phyloP scores from a whole-genome alignment of 2,113 vertebrate species.

The Indri indri region DNA sequence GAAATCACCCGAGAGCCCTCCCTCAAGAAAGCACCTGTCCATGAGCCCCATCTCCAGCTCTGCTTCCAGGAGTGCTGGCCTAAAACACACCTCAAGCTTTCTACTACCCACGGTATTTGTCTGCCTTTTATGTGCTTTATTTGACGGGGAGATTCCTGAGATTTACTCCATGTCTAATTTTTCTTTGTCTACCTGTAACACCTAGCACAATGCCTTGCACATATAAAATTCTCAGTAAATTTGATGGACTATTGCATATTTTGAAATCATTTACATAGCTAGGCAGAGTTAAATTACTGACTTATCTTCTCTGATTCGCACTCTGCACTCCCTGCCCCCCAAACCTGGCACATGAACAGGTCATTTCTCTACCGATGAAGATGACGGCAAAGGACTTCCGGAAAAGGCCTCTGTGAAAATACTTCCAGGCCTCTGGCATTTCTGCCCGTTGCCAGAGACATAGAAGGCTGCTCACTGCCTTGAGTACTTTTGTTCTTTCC shows the following conservation, averaged over 20 bases:
- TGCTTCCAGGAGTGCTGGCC: not conserved
- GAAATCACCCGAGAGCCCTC: not conserved
- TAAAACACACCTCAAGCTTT: not conserved
- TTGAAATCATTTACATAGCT: not conserved
- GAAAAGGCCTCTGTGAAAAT: not conserved
- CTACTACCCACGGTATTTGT: not conserved
- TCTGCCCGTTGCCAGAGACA: not conserved
- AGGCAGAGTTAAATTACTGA: not conserved
- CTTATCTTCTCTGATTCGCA: not conserved
- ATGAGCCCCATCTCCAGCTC: not conserved
- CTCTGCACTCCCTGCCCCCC: not conserved
- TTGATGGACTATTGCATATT: not conserved
- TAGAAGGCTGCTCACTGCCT: not conserved
- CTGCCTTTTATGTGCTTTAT: not conserved
- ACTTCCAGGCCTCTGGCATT: not conserved
- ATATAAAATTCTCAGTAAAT: not conserved
- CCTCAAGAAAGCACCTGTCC: not conserved
- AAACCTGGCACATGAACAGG: not conserved
- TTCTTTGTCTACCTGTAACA: not conserved
- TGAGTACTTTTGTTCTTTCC: constrained; percentile 21
- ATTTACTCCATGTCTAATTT: not conserved
- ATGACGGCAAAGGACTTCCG: not conserved
- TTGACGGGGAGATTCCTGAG: not conserved
- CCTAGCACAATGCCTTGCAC: not conserved
- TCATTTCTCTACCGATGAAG: not conserved